A percentile compares a stretch with the other conserved stretches of the same genome.
phyloP scores from a whole-genome alignment of 2,888 invertebrate genomes.

The Phengaris alcon region DNA sequence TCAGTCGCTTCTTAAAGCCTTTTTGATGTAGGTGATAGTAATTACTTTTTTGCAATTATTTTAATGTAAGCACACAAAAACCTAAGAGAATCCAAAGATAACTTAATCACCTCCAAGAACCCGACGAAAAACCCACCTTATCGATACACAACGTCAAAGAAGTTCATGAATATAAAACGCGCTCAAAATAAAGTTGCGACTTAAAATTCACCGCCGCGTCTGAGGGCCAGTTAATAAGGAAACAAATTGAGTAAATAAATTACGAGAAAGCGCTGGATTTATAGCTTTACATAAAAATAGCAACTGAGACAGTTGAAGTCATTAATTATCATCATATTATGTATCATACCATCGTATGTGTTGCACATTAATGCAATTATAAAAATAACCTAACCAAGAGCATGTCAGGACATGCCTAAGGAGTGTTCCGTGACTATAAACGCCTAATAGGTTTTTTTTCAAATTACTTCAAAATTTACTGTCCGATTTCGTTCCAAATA shows the following conservation, averaged over 20 bases:
- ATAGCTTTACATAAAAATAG: neutral
- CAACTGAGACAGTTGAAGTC: too few relatives aligned
- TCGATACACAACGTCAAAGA: slow-evolving; percentile 10
- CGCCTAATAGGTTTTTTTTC: too few relatives aligned
- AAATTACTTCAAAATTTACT: too few relatives aligned
- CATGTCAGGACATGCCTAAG: too few relatives aligned
- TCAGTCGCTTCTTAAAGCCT: neutral
- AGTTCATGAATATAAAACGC: slow-evolving; percentile 9
- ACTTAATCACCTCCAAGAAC: neutral
- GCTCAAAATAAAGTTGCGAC: slow-evolving; percentile 10
- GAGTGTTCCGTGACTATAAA: too few relatives aligned
- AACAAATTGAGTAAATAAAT: slow-evolving; percentile 22
- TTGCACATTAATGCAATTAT: too few relatives aligned
- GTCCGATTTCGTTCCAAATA: too few relatives aligned
- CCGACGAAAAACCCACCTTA: neutral
- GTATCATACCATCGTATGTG: too few relatives aligned
- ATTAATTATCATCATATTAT: too few relatives aligned
- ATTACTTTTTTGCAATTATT: neutral
- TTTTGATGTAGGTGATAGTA: too few relatives aligned
- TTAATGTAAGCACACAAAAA: neutral
- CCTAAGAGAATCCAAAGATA: slow-evolving; percentile 3
- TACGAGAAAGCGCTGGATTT: neutral
- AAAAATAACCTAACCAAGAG: too few relatives aligned
- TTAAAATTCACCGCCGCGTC: slow-evolving; percentile 20
- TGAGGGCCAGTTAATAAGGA: slow-evolving; percentile 3